Evolutionary conservation across 2,113 vertebrate species (phyloP).

Genomic region (Gnathonemus longibarbis): DNA sequence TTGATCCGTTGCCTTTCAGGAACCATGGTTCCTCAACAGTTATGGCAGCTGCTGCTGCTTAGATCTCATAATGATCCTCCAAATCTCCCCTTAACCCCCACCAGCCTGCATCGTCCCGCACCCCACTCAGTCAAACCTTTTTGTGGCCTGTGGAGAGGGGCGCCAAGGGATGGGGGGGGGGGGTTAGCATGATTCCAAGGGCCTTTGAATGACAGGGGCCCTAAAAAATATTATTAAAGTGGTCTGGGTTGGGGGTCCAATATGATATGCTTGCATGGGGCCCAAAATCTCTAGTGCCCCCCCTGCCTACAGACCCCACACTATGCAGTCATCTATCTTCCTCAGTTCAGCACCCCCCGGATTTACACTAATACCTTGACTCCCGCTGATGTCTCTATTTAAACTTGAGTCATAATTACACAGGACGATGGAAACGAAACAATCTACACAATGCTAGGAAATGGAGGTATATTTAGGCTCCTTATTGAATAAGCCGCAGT

Average conservation of each 20-base stretch:
- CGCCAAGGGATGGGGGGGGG: not conserved
- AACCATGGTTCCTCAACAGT: conserved; percentile 3
- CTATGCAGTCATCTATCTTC: not conserved
- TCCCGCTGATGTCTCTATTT: not conserved
- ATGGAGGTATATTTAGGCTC: not conserved
- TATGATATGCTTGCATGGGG: not conserved
- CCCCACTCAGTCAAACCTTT: not conserved
- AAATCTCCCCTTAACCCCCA: not conserved
- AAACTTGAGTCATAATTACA: not conserved
- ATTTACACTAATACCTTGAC: not conserved
- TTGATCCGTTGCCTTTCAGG: conserved; percentile 22
- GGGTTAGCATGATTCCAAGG: not conserved
- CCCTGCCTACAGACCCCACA: not conserved
- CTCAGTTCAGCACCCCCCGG: not conserved
- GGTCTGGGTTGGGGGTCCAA: not conserved
- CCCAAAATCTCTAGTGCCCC: not conserved
- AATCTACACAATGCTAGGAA: not conserved
- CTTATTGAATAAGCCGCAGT: not conserved
- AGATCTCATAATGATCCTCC: conserved; percentile 23
- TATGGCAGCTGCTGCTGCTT: conserved; percentile 1
- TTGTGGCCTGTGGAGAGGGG: not conserved
- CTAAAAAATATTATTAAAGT: not conserved
- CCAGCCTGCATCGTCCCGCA: not conserved
- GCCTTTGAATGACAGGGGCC: not conserved
- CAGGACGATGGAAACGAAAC: not conserved